A percentile compares a stretch with the other conserved stretches of the same genome.
Evolutionary conservation across 23 tunicate genomes (phyloP).

Genomic region (Halocynthia roretzi): DNA sequence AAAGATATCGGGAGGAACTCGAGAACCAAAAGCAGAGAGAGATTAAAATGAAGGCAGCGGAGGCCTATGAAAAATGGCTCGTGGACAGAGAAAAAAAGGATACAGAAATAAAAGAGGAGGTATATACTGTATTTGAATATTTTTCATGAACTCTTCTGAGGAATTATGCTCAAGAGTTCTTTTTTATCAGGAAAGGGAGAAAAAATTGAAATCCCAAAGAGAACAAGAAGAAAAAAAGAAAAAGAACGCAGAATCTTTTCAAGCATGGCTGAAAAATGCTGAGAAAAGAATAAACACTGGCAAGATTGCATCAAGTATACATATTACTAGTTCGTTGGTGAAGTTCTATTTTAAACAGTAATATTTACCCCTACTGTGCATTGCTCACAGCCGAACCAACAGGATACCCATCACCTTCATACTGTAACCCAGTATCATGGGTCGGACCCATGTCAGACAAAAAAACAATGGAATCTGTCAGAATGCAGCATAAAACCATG

Average conservation of each 20-base stretch:
- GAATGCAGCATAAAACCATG: slow-evolving; percentile 14
- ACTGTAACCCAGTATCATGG: slow-evolving; percentile 10
- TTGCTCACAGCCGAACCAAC: background rate
- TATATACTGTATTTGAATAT: background rate
- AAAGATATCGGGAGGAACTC: background rate
- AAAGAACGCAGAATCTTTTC: slow-evolving; percentile 17
- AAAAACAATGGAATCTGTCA: background rate
- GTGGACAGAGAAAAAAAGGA: background rate
- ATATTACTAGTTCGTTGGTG: too few relatives aligned
- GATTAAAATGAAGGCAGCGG: slow-evolving; percentile 1
- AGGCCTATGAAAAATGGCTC: slow-evolving; percentile 11
- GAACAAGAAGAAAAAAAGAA: background rate
- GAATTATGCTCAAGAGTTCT: background rate
- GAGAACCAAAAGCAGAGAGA: slow-evolving; percentile 5
- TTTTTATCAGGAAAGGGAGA: slow-evolving; percentile 4
- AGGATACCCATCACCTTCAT: slow-evolving; percentile 16
- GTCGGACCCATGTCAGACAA: slow-evolving; percentile 16
- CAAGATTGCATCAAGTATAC: too few relatives aligned
- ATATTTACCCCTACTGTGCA: too few relatives aligned
- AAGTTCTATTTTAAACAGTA: too few relatives aligned
- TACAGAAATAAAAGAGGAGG: slow-evolving; percentile 2
- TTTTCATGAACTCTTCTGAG: background rate
- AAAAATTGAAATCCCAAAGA: background rate
- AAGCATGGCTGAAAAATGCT: slow-evolving; percentile 7
- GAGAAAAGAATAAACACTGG: background rate